Evolutionary conservation across 2,797 vertebrate species (phyloP).

Genomic region (Phoeniculus purpureus): DNA sequence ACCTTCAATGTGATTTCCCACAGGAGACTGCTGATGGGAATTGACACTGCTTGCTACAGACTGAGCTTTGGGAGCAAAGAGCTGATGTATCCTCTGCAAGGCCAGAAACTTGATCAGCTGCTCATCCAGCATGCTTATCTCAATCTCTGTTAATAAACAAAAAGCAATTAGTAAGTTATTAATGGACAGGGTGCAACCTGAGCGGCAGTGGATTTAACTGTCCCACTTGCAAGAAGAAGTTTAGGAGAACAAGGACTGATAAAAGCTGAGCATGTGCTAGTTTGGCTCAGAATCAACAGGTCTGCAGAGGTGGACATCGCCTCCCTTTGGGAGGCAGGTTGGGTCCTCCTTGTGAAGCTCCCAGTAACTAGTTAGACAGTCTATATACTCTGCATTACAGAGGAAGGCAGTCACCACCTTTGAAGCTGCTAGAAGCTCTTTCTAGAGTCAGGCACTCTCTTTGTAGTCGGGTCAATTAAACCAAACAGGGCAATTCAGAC

Average conservation of each 20-base stretch:
- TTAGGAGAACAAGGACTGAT: neutral
- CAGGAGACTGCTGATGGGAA: conserved; percentile 77
- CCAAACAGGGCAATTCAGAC: neutral
- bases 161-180: conserved; percentile 60
- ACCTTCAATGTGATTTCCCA: conserved; percentile 81
- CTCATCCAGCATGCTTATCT: conserved; percentile 92
- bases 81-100: conserved; percentile 98
- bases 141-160: conserved; percentile 86
- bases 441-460: rapidly evolving
- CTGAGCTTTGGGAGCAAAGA: conserved; percentile 89
- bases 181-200: neutral
- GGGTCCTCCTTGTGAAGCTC: neutral
- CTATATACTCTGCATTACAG: neutral
- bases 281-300: neutral
- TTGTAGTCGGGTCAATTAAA: neutral
- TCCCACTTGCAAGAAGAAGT: neutral
- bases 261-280: neutral
- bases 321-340: neutral
- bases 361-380: neutral
- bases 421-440: neutral
- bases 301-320: neutral
- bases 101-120: conserved; percentile 95
- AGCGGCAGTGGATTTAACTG: neutral
- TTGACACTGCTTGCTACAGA: conserved; percentile 71
- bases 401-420: neutral